Conservation (phyloP, 1,140 invertebrate species). For the Atta colombica region DNA sequence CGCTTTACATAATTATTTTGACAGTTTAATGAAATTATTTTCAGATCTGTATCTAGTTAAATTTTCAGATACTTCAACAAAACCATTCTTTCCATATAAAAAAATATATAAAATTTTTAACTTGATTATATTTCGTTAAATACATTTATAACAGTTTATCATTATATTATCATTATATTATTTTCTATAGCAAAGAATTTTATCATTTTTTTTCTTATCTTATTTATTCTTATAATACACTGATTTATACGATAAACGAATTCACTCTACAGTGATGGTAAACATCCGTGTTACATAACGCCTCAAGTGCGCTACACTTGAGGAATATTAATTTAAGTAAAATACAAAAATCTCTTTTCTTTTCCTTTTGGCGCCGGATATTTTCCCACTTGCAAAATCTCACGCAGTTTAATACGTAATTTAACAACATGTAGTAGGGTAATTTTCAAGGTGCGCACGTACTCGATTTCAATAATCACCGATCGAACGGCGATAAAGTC, state of each 20-base stretch:
- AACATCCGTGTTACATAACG: neutral
- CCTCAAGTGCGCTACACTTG: too few species aligned
- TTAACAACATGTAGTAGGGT: constrained; percentile 41
- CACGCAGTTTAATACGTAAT: constrained; percentile 38
- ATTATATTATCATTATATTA: constrained; percentile 1
- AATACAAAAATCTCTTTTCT: constrained; percentile 6
- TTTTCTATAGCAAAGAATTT: neutral
- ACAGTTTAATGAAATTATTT: too few species aligned
- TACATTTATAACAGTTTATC: neutral
- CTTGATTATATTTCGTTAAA: neutral
- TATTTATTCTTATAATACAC: neutral
- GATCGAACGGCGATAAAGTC: constrained; percentile 68
- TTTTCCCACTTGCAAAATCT: constrained; percentile 43
- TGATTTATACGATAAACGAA: constrained; percentile 18
- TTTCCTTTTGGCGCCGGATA: neutral
- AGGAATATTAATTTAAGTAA: constrained; percentile 33
- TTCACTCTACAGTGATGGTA: neutral
- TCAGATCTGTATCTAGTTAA: too few species aligned
- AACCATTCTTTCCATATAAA: too few species aligned
- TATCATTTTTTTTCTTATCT: neutral
- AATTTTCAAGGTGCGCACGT: constrained; percentile 37
- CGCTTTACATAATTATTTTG: too few species aligned
- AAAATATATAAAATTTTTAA: neutral
- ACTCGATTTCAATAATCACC: constrained; percentile 63
- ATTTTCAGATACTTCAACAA: too few species aligned